A percentile compares a stretch with the other conserved stretches of the same genome.
Conservation (phyloP, 2,113 vertebrate species). For the Siniperca knerii region DNA sequence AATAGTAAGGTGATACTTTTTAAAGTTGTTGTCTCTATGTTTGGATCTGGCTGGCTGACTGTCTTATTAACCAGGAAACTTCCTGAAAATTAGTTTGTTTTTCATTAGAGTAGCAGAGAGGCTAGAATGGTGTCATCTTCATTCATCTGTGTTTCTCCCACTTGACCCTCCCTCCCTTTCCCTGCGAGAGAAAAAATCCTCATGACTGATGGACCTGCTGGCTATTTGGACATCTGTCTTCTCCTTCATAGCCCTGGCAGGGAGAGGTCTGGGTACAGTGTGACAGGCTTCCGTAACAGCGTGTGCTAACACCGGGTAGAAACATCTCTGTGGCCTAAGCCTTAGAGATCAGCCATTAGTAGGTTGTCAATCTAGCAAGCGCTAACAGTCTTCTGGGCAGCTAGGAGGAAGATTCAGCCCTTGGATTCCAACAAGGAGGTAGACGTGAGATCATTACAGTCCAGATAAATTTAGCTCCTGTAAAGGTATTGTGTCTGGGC, state of each 20-base stretch:
- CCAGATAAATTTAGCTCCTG: constrained; percentile 73
- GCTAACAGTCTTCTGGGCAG: constrained; percentile 67
- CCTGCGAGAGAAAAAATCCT: constrained; percentile 39
- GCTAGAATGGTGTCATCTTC: constrained; percentile 58
- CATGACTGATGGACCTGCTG: constrained; percentile 79
- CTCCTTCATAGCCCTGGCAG: constrained; percentile 68
- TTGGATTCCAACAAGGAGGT: constrained; percentile 65
- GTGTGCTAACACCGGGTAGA: constrained; percentile 74
- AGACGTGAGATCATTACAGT: constrained; percentile 76
- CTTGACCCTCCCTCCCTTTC: constrained; percentile 60
- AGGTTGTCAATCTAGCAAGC: constrained; percentile 77
- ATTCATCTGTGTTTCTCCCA: constrained; percentile 70
- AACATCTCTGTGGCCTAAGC: constrained; percentile 70
- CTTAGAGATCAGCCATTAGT: constrained; percentile 81
- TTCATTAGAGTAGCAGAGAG: constrained; percentile 64
- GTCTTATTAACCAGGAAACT: constrained; percentile 43
- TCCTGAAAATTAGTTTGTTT: constrained; percentile 62
- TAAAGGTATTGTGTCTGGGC: constrained; percentile 47
- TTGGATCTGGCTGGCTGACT: constrained; percentile 33
- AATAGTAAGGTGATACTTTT: neutral
- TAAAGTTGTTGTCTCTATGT: constrained; percentile 27
- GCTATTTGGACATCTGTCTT: constrained; percentile 83
- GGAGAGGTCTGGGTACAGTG: constrained; percentile 67
- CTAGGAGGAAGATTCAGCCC: constrained; percentile 61
- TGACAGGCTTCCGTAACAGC: constrained; percentile 73